Evolutionary conservation across 1,140 invertebrate species (phyloP).

Genomic region (Pogonomyrmex barbatus): DNA sequence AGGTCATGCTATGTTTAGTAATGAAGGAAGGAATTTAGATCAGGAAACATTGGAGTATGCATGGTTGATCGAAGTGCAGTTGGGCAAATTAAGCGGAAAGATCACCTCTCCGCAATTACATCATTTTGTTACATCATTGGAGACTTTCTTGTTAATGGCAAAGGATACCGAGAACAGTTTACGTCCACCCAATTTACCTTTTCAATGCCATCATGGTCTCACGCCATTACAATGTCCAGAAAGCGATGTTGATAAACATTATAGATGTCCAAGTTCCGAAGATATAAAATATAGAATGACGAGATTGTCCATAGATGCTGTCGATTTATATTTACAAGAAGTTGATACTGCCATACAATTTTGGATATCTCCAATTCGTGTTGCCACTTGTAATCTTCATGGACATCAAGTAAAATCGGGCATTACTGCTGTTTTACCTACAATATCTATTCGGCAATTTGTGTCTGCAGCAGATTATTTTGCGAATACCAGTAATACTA

Average conservation of each 20-base stretch:
- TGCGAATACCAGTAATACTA: slow-evolving; percentile 86
- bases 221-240: slow-evolving; percentile 92
- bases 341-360: slow-evolving; percentile 94
- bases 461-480: slow-evolving; percentile 87
- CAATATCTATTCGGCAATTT: slow-evolving; percentile 91
- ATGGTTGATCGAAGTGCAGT: slow-evolving; percentile 95
- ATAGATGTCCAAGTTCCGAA: slow-evolving; percentile 93
- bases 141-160: slow-evolving; percentile 95
- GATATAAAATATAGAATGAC: slow-evolving; percentile 98
- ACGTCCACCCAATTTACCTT: slow-evolving; percentile 90
- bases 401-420: slow-evolving; percentile 95
- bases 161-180: slow-evolving; percentile 96
- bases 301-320: slow-evolving; percentile 94
- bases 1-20: slow-evolving; percentile 99
- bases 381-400: slow-evolving; percentile 97
- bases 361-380: slow-evolving; percentile 94
- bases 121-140: slow-evolving; percentile 94
- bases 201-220: slow-evolving; percentile 94
- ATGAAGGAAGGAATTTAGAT: slow-evolving; percentile 94
- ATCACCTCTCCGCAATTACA: slow-evolving; percentile 93
- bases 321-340: slow-evolving; percentile 97
- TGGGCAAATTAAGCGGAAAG: slow-evolving; percentile 93
- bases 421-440: slow-evolving; percentile 94
- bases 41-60: slow-evolving; percentile 98
- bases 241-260: slow-evolving; percentile 90